These are phyloP conservation scores for Apotomis turbidana DNA, from an alignment of 2,888 invertebrate genomes.

Conservation along the genomic window DNA sequence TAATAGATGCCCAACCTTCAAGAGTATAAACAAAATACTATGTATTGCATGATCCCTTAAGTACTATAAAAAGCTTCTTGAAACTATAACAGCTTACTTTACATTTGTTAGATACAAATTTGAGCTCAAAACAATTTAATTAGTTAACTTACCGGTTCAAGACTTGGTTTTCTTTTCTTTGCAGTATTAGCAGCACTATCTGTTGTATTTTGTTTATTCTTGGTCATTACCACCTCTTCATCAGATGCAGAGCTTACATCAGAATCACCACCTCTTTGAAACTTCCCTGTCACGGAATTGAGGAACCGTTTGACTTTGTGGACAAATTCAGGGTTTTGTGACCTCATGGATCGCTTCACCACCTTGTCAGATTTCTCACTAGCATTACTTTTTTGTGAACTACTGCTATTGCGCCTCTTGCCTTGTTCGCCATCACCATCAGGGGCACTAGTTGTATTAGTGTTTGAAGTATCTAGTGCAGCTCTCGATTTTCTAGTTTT, in stretches of 20 bases:
- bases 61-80: too few species aligned
- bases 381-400: conserved; percentile 67
- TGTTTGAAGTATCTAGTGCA: conserved; percentile 73
- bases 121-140: not conserved
- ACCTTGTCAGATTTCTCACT: conserved; percentile 72
- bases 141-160: conserved; percentile 29
- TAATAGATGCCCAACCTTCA: too few species aligned
- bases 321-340: conserved; percentile 86
- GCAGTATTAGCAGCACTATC: conserved; percentile 45
- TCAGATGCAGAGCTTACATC: conserved; percentile 58
- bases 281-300: conserved; percentile 78
- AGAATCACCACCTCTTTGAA: conserved; percentile 58
- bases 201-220: conserved; percentile 53
- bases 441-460: conserved; percentile 70
- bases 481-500: conserved; percentile 76
- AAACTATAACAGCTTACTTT: too few species aligned
- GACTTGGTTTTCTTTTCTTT: conserved; percentile 34
- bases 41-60: too few species aligned
- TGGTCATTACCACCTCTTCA: conserved; percentile 53
- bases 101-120: too few species aligned
- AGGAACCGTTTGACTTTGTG: conserved; percentile 85
- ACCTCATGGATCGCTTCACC: conserved; percentile 82
- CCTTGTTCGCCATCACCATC: conserved; percentile 65
- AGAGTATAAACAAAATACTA: too few species aligned
- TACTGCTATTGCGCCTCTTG: conserved; percentile 64